Evolutionary conservation across 2,113 vertebrate genomes (phyloP).

Genomic region (Aphelocoma coerulescens): DNA sequence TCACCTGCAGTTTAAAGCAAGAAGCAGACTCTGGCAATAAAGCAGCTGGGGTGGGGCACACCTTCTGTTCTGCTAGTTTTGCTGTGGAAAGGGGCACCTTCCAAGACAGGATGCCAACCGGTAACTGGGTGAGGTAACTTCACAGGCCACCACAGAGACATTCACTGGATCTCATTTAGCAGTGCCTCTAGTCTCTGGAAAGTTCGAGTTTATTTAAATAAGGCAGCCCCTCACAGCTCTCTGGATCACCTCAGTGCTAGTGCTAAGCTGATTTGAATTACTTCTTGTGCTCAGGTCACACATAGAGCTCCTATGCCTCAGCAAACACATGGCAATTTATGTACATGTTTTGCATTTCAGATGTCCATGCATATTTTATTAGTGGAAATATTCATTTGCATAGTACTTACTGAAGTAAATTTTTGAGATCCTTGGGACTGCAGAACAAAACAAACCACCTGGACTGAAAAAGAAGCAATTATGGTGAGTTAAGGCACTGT

Average conservation of each 20-base stretch:
- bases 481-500: neutral
- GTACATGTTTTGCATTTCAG: neutral
- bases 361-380: neutral
- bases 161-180: neutral
- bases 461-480: neutral
- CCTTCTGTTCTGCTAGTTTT: neutral
- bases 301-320: neutral
- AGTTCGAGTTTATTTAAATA: neutral
- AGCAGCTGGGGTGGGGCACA: neutral
- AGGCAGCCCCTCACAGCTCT: neutral
- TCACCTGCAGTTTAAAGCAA: neutral
- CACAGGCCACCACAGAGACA: neutral
- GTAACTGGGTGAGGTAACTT: neutral
- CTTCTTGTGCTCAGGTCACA: neutral
- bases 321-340: neutral
- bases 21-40: neutral
- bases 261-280: neutral
- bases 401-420: slow-evolving; percentile 78
- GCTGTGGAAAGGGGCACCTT: neutral
- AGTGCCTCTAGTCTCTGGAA: neutral
- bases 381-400: neutral
- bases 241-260: neutral
- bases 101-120: neutral
- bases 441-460: slow-evolving; percentile 78
- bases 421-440: slow-evolving; percentile 71